Evolutionary conservation across 2,113 vertebrate genomes (phyloP).

Genomic region (Neolamprologus variostigma): DNA sequence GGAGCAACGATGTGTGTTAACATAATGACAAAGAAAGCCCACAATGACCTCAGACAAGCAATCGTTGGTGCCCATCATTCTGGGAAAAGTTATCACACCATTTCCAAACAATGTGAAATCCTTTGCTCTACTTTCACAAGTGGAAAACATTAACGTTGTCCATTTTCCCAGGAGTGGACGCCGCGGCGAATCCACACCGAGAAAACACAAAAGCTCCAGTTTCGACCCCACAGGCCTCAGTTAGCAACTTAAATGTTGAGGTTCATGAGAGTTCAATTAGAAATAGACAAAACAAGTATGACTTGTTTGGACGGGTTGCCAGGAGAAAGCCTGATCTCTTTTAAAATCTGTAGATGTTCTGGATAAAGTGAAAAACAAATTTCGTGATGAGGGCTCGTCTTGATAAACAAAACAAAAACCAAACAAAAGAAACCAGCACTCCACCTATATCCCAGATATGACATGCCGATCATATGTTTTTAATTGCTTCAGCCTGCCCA

Average conservation of each 20-base stretch:
- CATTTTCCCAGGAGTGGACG: background rate
- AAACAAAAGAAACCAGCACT: background rate
- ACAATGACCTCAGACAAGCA: background rate
- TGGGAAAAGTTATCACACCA: background rate
- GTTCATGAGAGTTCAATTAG: background rate
- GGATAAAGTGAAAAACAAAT: background rate
- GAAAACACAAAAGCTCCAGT: background rate
- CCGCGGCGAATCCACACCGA: background rate
- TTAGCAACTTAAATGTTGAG: background rate
- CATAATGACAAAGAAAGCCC: background rate
- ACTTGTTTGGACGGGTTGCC: background rate
- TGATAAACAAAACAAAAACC: background rate
- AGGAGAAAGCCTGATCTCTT: background rate
- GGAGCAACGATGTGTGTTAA: background rate
- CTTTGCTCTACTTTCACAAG: background rate
- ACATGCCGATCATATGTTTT: background rate
- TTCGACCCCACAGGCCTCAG: rapidly evolving
- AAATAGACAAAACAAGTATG: background rate
- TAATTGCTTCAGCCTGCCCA: background rate
- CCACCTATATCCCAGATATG: background rate
- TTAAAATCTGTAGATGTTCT: background rate
- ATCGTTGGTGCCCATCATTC: background rate
- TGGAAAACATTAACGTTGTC: background rate
- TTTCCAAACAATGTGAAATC: background rate
- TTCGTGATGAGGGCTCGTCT: rapidly evolving